phyloP scores from a whole-genome alignment of 2,888 invertebrate species.

The Penaeus monodon region DNA sequence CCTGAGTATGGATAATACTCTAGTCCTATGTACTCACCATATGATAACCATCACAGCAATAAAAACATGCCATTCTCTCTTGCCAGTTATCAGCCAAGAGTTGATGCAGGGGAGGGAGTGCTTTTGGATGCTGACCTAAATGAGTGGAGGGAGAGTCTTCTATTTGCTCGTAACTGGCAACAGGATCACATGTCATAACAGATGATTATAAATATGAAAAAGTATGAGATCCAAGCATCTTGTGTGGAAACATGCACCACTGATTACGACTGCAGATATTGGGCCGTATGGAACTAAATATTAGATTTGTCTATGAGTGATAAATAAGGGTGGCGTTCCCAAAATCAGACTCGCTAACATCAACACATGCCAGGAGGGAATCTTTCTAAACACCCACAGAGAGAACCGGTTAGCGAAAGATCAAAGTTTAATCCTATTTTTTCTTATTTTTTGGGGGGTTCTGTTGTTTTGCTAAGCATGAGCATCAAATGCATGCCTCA shows the following conservation, averaged over 20 bases:
- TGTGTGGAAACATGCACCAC: not conserved
- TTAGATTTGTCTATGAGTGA: too few species aligned
- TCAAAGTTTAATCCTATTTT: too few species aligned
- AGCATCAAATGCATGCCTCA: too few species aligned
- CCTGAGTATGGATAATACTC: not conserved
- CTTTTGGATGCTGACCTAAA: not conserved
- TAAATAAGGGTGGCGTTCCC: too few species aligned
- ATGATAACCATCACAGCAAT: conserved; percentile 17
- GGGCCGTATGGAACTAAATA: too few species aligned
- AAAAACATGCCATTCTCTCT: not conserved
- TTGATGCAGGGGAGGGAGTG: too few species aligned
- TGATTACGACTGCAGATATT: conserved; percentile 9
- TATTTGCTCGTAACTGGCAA: conserved; percentile 1
- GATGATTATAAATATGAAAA: conserved; percentile 27
- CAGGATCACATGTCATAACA: conserved; percentile 13
- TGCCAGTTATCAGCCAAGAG: conserved; percentile 2
- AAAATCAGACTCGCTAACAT: too few species aligned
- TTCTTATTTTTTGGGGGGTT: too few species aligned
- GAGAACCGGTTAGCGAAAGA: too few species aligned
- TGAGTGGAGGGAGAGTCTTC: conserved; percentile 2
- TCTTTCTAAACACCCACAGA: too few species aligned
- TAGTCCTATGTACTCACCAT: conserved; percentile 11
- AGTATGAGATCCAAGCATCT: conserved; percentile 36
- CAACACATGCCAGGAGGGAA: too few species aligned
- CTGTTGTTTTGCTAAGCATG: too few species aligned